These are phyloP conservation scores for Orthosia cruda DNA, from an alignment of 2,888 invertebrate genomes.

Conservation along the genomic window DNA sequence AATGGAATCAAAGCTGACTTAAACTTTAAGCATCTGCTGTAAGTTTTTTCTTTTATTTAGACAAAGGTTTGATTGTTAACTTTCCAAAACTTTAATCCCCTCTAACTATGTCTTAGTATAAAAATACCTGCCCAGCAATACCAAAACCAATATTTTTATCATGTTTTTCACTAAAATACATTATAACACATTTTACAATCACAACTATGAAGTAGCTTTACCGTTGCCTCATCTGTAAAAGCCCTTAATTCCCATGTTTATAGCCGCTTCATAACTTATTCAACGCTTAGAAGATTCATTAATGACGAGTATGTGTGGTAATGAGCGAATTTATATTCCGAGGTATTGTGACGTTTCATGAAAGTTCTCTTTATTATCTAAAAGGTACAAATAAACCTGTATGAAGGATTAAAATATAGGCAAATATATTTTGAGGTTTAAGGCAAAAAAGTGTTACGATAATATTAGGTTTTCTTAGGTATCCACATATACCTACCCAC, in stretches of 20 bases:
- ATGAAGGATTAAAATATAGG: background rate
- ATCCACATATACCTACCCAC: no score
- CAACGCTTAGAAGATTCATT: slow-evolving; percentile 50
- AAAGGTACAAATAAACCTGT: slow-evolving; percentile 5
- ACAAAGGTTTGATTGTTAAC: no score
- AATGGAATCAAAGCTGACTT: no score
- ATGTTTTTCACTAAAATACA: no score
- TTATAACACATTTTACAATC: no score
- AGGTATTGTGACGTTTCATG: slow-evolving; percentile 32
- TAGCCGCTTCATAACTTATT: slow-evolving; percentile 64
- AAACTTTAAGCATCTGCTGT: no score
- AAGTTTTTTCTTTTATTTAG: no score
- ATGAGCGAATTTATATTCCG: slow-evolving; percentile 61
- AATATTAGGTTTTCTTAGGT: background rate
- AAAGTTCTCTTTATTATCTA: slow-evolving; percentile 17
- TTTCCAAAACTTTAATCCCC: no score
- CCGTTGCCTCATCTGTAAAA: slow-evolving; percentile 3
- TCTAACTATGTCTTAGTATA: no score
- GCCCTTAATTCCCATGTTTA: slow-evolving; percentile 52
- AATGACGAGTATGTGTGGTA: slow-evolving; percentile 51
- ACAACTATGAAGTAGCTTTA: background rate
- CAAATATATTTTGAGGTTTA: background rate
- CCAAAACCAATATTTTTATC: no score
- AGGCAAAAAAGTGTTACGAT: background rate
- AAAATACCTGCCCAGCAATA: no score